Conservation (phyloP, 2,113 vertebrate genomes). For the Quiscalus mexicanus region DNA sequence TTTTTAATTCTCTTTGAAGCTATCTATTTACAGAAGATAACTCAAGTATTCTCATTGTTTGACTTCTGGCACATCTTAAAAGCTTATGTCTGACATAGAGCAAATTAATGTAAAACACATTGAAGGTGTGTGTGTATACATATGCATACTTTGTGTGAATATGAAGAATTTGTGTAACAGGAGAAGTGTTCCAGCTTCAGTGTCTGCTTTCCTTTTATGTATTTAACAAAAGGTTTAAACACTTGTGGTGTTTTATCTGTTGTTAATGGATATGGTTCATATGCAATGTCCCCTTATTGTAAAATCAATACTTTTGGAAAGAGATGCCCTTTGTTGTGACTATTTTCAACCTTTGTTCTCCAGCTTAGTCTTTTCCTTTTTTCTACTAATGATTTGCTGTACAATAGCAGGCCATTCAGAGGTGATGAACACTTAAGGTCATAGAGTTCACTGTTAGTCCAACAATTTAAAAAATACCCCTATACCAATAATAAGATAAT, state of each 20-base stretch:
- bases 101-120: background rate
- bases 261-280: background rate
- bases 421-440: background rate
- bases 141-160: background rate
- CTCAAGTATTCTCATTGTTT: background rate
- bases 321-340: background rate
- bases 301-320: background rate
- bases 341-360: background rate
- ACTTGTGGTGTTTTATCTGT: background rate
- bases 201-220: background rate
- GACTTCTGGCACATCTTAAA: background rate
- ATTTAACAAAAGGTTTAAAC: background rate
- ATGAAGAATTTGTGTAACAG: background rate
- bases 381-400: background rate
- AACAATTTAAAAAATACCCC: background rate
- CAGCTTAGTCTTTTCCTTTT: background rate
- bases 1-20: background rate
- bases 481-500: background rate
- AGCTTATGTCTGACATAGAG: background rate
- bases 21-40: background rate
- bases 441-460: background rate
- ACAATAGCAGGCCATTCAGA: background rate
- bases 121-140: background rate
- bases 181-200: background rate
- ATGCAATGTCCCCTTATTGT: background rate